Evolutionary conservation across 1,140 invertebrate genomes (phyloP).

Genomic region (Dendrolimus kikuchii): DNA sequence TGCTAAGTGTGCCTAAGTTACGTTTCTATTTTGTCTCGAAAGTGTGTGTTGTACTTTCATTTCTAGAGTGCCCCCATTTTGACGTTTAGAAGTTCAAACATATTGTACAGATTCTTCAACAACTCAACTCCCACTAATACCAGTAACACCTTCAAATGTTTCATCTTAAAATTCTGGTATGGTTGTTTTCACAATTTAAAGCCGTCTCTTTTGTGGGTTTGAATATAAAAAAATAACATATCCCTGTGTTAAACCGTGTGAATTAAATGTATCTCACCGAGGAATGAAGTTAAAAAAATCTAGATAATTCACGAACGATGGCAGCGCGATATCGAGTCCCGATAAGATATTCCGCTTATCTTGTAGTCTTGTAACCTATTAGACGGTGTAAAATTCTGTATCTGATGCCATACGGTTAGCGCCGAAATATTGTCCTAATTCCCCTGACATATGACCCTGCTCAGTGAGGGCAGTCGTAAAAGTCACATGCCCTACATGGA

Average conservation of each 20-base stretch:
- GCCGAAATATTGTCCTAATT: conserved; percentile 51
- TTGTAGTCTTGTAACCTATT: conserved; percentile 1
- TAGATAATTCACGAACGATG: too few species aligned
- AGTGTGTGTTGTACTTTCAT: conserved; percentile 7
- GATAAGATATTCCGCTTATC: conserved; percentile 12
- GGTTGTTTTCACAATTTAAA: too few species aligned
- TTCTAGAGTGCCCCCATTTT: conserved; percentile 2
- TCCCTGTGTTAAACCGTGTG: too few species aligned
- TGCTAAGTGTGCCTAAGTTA: neutral
- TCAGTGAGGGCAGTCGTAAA: conserved; percentile 53
- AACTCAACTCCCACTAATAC: too few species aligned
- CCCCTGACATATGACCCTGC: conserved; percentile 63
- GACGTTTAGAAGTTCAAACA: neutral
- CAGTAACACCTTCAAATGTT: too few species aligned
- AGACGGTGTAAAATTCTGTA: neutral
- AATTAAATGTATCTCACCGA: too few species aligned
- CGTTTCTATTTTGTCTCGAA: conserved; percentile 4
- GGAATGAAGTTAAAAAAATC: too few species aligned
- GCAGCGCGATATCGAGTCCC: conserved; percentile 10
- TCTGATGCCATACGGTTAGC: conserved; percentile 16
- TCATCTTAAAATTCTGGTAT: too few species aligned
- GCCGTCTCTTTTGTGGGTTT: too few species aligned
- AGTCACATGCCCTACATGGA: conserved; percentile 55
- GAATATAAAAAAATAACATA: too few species aligned
- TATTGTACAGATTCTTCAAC: neutral